Base-by-base conservation (phyloP, 2,113 vertebrate species). In the Rhinolophus ferrumequinum region DNA sequence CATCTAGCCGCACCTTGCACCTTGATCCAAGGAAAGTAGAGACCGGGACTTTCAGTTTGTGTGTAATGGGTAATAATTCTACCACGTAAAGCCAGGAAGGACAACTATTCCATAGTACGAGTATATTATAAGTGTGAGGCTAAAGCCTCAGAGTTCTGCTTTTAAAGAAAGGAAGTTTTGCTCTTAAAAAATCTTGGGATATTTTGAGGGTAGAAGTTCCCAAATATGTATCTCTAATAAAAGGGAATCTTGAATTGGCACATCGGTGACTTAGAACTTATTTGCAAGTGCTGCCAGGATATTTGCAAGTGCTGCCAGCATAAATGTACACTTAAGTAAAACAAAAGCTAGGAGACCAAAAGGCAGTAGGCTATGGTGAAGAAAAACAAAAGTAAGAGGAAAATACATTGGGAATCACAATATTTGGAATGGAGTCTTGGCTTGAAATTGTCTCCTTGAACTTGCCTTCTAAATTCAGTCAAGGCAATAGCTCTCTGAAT, bases 1-100 rank as follows among this genome's bases (percentile, higher is more conserved):
- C 10, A 16, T 2, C 3, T 19, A 0, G 26, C 10, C 28, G 5
- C 11, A 44, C 5, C 10, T 60, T 76, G 13, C 16, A 50, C 8
- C 8, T 58, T 73, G 10, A 56, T 64, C 5, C 24, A 50, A 56
- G n/a, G 33, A 11, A 12, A 19, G 26, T 7, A 16, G n/a, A 1
- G 4, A 1, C 13, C 3, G 26, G 18, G 22, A 26, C 8, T 41
- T 67, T 19, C 60, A 62, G 10, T 90, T 47, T 35, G 13, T 30
- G 0, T 73, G 16, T 52, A 1, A 22, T 26, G 1, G 54, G 38
- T 87, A 52, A 22, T 21, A 11, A 52, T 88, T 84, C 62, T 28
- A 50, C 52, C 11, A 21, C 33, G 8, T 14, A 64, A 79, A 24
- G 18, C 14, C 22, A 82, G n/a, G 11, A 52, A 93, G 18, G 12